phyloP scores from a whole-genome alignment of 2,797 vertebrate genomes.

The Notoglanidium macrostoma region DNA sequence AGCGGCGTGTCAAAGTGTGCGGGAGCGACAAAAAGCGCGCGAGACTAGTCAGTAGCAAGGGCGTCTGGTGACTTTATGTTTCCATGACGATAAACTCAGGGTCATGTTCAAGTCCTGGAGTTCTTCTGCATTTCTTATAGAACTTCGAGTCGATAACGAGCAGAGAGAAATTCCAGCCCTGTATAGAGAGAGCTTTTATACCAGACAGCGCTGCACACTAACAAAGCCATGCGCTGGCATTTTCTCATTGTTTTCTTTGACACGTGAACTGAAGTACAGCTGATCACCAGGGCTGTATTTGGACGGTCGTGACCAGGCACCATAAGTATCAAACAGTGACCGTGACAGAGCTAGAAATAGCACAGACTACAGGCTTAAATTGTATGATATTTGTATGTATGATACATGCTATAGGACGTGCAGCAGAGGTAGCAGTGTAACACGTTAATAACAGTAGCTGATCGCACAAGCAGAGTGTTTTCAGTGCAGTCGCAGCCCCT shows the following conservation, averaged over 20 bases:
- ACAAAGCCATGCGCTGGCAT: background rate
- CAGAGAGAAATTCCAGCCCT: background rate
- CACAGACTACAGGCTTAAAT: too few relatives aligned
- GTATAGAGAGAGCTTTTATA: background rate
- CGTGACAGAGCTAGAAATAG: background rate
- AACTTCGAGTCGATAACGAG: background rate
- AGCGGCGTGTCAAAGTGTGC: background rate
- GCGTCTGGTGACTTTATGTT: constrained; percentile 41
- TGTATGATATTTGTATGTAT: too few relatives aligned
- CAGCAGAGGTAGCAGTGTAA: background rate
- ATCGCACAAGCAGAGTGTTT: background rate
- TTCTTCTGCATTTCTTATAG: background rate
- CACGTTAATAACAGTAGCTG: background rate
- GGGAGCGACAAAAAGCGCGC: background rate
- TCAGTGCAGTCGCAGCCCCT: background rate
- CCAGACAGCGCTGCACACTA: background rate
- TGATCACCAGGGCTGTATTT: background rate
- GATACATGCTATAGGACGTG: background rate
- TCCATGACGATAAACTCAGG: constrained; percentile 32
- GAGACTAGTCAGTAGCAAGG: constrained; percentile 23
- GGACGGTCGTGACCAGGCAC: background rate
- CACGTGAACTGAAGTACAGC: background rate
- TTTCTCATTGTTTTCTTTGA: background rate
- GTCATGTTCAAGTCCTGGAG: background rate
- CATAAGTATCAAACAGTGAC: background rate